Evolutionary conservation across 2,797 vertebrate genomes (phyloP).

Genomic region (Ciconia nigra): DNA sequence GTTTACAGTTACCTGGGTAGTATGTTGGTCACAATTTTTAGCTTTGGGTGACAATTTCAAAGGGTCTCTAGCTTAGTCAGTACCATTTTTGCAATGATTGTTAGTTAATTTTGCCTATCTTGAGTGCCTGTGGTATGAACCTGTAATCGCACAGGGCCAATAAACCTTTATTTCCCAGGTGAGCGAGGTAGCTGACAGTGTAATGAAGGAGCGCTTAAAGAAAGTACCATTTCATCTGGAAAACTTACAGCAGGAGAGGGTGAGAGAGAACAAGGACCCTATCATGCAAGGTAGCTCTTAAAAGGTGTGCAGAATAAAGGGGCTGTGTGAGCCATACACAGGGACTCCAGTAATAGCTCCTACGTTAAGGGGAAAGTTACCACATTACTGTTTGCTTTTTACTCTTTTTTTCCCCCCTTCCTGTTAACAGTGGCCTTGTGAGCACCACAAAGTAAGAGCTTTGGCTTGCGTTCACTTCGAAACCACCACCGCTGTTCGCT

Average conservation of each 20-base stretch:
- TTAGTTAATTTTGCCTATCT: neutral
- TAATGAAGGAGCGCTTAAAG: neutral
- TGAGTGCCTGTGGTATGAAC: neutral
- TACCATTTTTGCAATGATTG: neutral
- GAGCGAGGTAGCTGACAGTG: neutral
- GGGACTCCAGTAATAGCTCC: neutral
- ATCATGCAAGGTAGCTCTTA: neutral
- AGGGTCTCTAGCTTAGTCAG: neutral
- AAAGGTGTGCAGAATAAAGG: neutral
- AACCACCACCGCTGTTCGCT: neutral
- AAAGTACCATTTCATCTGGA: neutral
- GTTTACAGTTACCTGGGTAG: neutral
- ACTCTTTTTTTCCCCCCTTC: neutral
- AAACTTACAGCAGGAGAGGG: neutral
- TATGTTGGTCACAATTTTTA: neutral
- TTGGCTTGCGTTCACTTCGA: fast-evolving
- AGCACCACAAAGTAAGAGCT: neutral
- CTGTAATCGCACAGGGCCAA: neutral
- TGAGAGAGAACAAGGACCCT: neutral
- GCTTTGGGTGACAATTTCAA: neutral
- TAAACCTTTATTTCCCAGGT: neutral
- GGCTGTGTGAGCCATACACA: neutral
- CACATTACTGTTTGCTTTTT: neutral
- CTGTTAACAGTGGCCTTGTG: neutral
- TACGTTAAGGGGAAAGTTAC: neutral